Conservation (phyloP, 1,140 invertebrate species). For the Drosophila sulfurigaster region DNA sequence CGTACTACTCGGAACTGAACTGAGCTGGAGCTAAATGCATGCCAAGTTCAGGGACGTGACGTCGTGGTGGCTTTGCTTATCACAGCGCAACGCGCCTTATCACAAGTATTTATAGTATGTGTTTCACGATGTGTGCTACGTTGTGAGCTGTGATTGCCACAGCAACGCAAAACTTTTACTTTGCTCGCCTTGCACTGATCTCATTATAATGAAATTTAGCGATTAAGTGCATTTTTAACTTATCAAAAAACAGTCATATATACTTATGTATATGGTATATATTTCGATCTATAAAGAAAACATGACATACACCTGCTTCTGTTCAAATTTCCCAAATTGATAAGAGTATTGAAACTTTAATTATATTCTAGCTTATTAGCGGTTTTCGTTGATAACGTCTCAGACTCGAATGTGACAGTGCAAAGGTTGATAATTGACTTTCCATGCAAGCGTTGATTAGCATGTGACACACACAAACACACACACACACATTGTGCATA, state of each 20-base stretch:
- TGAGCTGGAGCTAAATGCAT: neutral
- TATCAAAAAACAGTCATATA: neutral
- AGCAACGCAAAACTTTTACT: too few species aligned
- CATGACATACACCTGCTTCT: constrained; percentile 1
- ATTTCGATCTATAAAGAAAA: neutral
- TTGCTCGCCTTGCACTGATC: constrained; percentile 2
- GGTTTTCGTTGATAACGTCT: constrained; percentile 23
- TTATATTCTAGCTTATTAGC: constrained; percentile 11
- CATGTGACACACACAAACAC: constrained; percentile 16
- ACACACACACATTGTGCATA: neutral
- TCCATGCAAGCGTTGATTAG: constrained; percentile 36
- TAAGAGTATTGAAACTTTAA: constrained; percentile 27
- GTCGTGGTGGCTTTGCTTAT: constrained; percentile 31
- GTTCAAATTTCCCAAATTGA: neutral
- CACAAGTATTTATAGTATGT: constrained; percentile 2
- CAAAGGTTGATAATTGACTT: constrained; percentile 45
- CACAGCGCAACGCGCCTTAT: constrained; percentile 21
- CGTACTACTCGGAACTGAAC: neutral
- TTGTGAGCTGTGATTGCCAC: neutral
- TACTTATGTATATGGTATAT: neutral
- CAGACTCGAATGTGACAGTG: constrained; percentile 34
- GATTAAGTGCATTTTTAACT: neutral
- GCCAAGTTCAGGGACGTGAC: constrained; percentile 50
- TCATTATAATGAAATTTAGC: neutral
- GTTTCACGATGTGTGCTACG: too few species aligned